Base-by-base conservation (phyloP, 2,113 vertebrate species). In the Sander lucioperca region DNA sequence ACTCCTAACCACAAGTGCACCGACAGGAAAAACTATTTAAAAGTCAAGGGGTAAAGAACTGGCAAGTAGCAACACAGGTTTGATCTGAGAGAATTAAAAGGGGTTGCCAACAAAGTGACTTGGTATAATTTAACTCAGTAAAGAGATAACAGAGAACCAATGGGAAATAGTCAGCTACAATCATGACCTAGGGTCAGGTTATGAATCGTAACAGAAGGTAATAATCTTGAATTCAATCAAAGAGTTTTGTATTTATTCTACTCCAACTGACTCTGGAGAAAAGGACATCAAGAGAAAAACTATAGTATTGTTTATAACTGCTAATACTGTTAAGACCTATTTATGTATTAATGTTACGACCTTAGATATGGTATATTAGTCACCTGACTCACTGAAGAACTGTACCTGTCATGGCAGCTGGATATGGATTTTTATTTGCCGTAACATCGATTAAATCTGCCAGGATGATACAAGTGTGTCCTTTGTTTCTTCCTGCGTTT, bases 401-500 rank as follows among this genome's bases (percentile, higher is more conserved):
- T 81, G 64, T 78, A 83, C 39, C 25, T 82, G 73, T 81, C 80
- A 48, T 56, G 75, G 81, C 81, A 89, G 82, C 77, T 88, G 81
- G 48, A 74, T 83, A 62, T 69, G 64, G 25, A 58, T 80, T 82
- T 79, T 74, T 48, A 79, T 92, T 89, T 93, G 75, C 62, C 19
- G 11, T 68, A 76, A 69, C 70, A 84, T 78, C 76, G 74, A 96
- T 94, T 95, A 95, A 95, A 95, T 54, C 85, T 89, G 90, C 86
- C 88, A 90, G 86, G 79, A 79, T 51, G n/a, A 86, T 30, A 66
- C 5, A 13, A 61, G n/a, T 58, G 3, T 77, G 53, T 58, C n/a
- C 33, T 66, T 73, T 84, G 74, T 86, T 78, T 30, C 30, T 74
- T 67, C 33, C 5, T 74, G 21, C 63, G 61, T 81, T 25, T 72